These are phyloP conservation scores for Zenarchopterus dispar DNA, from an alignment of 2,797 vertebrate genomes.

Conservation along the genomic window DNA sequence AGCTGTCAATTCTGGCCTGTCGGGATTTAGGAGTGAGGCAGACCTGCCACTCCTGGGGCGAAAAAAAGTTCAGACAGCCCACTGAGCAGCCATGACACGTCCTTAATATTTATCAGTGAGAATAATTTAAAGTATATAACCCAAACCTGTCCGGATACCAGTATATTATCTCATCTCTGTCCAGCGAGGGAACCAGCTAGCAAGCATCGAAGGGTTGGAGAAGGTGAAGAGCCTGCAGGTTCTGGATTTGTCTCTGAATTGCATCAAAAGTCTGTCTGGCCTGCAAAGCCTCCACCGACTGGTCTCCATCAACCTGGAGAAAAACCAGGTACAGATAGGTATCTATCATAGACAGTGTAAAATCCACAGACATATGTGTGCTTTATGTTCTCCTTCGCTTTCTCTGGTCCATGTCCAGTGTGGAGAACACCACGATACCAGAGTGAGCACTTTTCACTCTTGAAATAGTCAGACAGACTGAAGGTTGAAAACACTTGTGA, in stretches of 20 bases:
- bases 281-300: constrained; percentile 85
- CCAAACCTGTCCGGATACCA: constrained; percentile 6
- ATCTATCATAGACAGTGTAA: not conserved
- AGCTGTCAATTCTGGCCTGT: constrained; percentile 72
- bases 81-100: constrained; percentile 32
- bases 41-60: constrained; percentile 64
- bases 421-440: too few relatives aligned
- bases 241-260: constrained; percentile 89
- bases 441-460: too few relatives aligned
- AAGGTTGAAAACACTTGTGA: too few relatives aligned
- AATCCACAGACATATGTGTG: constrained; percentile 3
- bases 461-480: too few relatives aligned
- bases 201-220: constrained; percentile 84
- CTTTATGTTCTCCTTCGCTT: too few relatives aligned
- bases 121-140: constrained; percentile 34
- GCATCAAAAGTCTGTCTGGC: constrained; percentile 85
- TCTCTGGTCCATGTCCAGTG: too few relatives aligned
- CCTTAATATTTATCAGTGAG: constrained; percentile 59
- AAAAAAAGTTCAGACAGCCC: constrained; percentile 42
- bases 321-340: constrained; percentile 87
- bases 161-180: constrained; percentile 25
- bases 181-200: constrained; percentile 89
- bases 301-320: constrained; percentile 85
- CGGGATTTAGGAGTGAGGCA: constrained; percentile 57
- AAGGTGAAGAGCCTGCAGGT: constrained; percentile 80